Base-by-base conservation (phyloP, 2,888 invertebrate genomes). In the Colostygia pectinataria region DNA sequence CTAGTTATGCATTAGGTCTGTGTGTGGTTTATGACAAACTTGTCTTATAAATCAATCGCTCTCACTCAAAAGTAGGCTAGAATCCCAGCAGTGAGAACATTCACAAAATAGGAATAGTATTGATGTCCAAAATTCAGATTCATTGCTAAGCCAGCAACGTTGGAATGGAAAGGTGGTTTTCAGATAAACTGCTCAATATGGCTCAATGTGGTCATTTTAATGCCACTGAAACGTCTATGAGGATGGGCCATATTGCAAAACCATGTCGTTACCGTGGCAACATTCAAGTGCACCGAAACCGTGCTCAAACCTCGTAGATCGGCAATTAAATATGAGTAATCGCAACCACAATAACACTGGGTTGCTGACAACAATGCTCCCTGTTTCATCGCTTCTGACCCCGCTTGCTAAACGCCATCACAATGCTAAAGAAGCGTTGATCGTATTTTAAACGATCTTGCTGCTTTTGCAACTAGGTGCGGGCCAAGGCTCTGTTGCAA, bases 361-460 rank as follows among this genome's bases (percentile, higher is more conserved):
- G 70, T 74, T 66, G 66, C 65, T 63, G 64, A 74, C 74, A 83
- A 85, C 83, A 84, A 84, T 83, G 71, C 77, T 64, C 60, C 52
- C 57, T 69, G 69, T 71, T 73, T 70, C 70, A 61, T 56, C 55
- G 69, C 60, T 68, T 71, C 68, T 79, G 83, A 84, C 80, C 80
- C 77, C 71, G 68, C 73, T 87, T 84, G 78, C 83, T 77, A 81
- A 84, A 85, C 75, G 66, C 68, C 66, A 62, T 69, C 79, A 84
- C 80, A 85, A 82, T 83, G 74, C 73, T 34, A 66, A 80, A 87
- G 81, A 79, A 82, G 71, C 64, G 75, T 74, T 87, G 85, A 89
- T 89, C 84, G 87, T 83, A 83, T 87, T 88, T 88, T 88, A 88
- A 88, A 83, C 72, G 87, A 80, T 88, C 80, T 83, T 74, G 78